Evolutionary conservation across 2,113 vertebrate genomes (phyloP).

Genomic region (Taurulus bubalis): DNA sequence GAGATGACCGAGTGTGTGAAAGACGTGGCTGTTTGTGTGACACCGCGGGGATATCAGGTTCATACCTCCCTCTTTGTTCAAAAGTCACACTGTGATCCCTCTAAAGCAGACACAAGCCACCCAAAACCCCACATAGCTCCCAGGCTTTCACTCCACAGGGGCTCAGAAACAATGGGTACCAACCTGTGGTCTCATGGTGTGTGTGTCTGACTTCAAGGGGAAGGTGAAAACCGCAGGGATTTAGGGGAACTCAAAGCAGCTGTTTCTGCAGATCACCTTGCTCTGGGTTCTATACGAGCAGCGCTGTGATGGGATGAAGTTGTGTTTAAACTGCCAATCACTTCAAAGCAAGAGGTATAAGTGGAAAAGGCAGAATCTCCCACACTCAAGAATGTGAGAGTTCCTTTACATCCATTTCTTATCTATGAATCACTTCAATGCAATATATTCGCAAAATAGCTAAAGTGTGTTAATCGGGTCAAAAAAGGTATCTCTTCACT

Average conservation of each 20-base stretch:
- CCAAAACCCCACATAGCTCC: slow-evolving; percentile 68
- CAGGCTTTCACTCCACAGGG: slow-evolving; percentile 47
- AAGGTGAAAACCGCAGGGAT: slow-evolving; percentile 57
- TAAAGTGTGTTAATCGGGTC: not conserved
- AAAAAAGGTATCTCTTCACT: not conserved
- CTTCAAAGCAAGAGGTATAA: slow-evolving; percentile 16
- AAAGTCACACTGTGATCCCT: slow-evolving; percentile 58
- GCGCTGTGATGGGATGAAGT: not conserved
- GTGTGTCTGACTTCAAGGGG: slow-evolving; percentile 61
- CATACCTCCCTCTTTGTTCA: slow-evolving; percentile 73
- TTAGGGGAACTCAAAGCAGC: slow-evolving; percentile 60
- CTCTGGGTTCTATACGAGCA: slow-evolving; percentile 18
- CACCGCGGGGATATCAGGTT: slow-evolving; percentile 78
- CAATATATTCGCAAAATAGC: not conserved
- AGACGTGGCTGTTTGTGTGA: slow-evolving; percentile 68
- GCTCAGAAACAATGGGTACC: slow-evolving; percentile 52
- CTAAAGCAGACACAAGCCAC: slow-evolving; percentile 69
- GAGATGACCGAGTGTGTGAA: slow-evolving; percentile 49
- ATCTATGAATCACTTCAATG: not conserved
- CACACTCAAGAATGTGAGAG: not conserved
- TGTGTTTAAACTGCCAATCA: slow-evolving; percentile 26
- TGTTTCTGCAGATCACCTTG: slow-evolving; percentile 57
- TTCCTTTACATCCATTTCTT: slow-evolving; percentile 2
- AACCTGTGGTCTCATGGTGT: slow-evolving; percentile 55
- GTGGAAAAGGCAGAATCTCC: not conserved